A percentile compares a stretch with the other conserved stretches of the same genome.
These are phyloP conservation scores for Megathymus violae DNA, from an alignment of 1,140 invertebrate genomes.

Conservation along the genomic window DNA sequence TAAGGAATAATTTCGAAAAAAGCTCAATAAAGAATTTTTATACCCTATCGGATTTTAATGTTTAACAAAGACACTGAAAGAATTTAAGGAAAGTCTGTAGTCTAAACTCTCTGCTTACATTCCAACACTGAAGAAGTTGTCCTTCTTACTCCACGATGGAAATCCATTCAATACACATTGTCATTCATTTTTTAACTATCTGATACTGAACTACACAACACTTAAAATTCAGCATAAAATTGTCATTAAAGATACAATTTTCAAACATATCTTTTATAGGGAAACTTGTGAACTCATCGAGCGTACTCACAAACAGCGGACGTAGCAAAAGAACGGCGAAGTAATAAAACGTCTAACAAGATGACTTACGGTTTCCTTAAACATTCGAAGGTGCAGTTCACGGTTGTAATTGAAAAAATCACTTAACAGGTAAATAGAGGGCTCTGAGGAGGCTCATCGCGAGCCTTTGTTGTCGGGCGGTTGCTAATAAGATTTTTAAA, in stretches of 20 bases:
- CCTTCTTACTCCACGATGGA: too few relatives aligned
- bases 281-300: constrained; percentile 50
- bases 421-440: constrained; percentile 80
- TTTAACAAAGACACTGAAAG: too few relatives aligned
- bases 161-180: too few relatives aligned
- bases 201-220: too few relatives aligned
- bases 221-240: constrained; percentile 24
- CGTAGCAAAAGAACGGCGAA: constrained; percentile 46
- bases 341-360: constrained; percentile 73
- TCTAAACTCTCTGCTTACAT: too few relatives aligned
- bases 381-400: constrained; percentile 75
- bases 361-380: constrained; percentile 77
- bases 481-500: constrained; percentile 84
- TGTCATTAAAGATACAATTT: constrained; percentile 33
- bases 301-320: constrained; percentile 54
- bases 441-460: constrained; percentile 58
- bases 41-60: too few relatives aligned
- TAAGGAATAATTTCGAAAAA: too few relatives aligned
- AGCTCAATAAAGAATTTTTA: too few relatives aligned
- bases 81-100: too few relatives aligned
- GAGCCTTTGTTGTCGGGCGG: constrained; percentile 73
- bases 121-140: too few relatives aligned
- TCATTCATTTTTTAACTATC: too few relatives aligned
- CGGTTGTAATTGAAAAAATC: constrained; percentile 81
- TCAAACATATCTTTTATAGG: constrained; percentile 33